Base-by-base conservation (phyloP, 2,113 vertebrate species). In the Sorex araneus region DNA sequence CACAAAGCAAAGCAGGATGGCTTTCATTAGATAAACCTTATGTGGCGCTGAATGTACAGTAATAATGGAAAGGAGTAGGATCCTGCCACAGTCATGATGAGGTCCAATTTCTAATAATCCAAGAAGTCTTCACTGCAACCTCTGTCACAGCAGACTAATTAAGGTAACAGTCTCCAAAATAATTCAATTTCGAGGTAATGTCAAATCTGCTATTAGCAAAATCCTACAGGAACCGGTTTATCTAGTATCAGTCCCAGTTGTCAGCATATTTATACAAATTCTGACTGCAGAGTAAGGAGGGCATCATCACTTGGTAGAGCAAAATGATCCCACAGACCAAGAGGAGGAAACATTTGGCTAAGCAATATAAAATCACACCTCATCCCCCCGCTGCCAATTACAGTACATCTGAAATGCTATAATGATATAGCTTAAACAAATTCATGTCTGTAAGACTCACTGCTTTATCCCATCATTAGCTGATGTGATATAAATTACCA, bases 401-500 rank as follows among this genome's bases (percentile, higher is more conserved):
- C 2, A 47, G 69, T 15, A 18, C 21, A 63, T 30, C 18, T 50
- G 34, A 80, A 88, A 47, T 63, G 43, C 19, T 73, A 28, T 16
- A 66, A 71, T 32, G 60, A 45, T 8, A 23, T 0, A 19, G 13
- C 28, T 70, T 88, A 86, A 70, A 67, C 9, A 32, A 66, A 74
- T 43, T 57, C 1, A 4, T 16, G 1, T 28, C 87, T n/a, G 6
- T 70, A 74, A 67, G 12, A 36, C 43, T 66, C 27, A 10, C 25
- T 70, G 36, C 12, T 30, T 1, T 12, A 1, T 19, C 19, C n/a
- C 32, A 34, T 70, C 63, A 66, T 91, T 94, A 92, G 81, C 70
- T 90, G 84, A 34, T 60, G 66, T 89, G 70, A 93, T 77, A 84
- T 3, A 89, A 97, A 94, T 69, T 43, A 32, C 80, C 18, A 77